Conservation (phyloP, 2,113 vertebrate genomes). For the Daphoenositta chrysoptera region DNA sequence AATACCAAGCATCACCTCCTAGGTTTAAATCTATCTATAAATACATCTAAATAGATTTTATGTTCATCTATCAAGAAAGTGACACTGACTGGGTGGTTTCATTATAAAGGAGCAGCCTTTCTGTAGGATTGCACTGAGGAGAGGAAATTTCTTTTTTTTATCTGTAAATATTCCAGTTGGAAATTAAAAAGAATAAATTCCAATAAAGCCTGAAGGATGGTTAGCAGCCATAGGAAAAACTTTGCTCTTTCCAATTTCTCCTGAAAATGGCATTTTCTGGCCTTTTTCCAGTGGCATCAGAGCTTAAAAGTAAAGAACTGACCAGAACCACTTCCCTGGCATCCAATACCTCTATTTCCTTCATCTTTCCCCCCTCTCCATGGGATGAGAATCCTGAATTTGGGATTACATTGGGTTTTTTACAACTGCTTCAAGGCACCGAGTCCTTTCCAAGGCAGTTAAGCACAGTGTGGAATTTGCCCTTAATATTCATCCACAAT, state of each 20-base stretch:
- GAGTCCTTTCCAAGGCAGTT: neutral
- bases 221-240: neutral
- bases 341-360: neutral
- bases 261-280: neutral
- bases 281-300: neutral
- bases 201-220: neutral
- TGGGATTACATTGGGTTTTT: neutral
- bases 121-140: accelerated
- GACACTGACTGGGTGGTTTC: neutral
- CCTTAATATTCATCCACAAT: neutral
- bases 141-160: neutral
- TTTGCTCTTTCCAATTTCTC: neutral
- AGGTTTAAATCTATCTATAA: neutral
- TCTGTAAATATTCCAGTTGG: neutral
- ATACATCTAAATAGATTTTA: neutral
- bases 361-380: neutral
- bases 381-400: neutral
- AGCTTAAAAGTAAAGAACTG: neutral
- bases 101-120: neutral
- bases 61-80: neutral
- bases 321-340: neutral
- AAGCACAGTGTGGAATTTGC: neutral
- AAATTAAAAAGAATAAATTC: neutral
- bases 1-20: neutral
- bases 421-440: neutral